A percentile compares a stretch with the other conserved stretches of the same genome.
Conservation (phyloP, 2,797 vertebrate genomes). For the Threskiornis aethiopicus region DNA sequence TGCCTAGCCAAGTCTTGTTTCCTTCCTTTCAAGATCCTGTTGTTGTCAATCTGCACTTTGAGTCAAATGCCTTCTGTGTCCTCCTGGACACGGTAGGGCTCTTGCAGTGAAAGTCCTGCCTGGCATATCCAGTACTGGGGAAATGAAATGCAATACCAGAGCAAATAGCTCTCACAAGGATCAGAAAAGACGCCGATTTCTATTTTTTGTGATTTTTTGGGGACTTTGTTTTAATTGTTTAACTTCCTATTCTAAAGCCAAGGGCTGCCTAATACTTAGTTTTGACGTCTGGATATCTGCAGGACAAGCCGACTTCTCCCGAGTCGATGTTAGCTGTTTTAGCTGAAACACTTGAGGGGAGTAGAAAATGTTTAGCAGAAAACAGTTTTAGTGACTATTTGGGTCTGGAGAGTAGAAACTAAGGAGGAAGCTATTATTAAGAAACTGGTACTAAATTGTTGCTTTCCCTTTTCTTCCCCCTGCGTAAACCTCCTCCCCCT, state of each 20-base stretch:
- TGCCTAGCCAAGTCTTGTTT: slow-evolving; percentile 28
- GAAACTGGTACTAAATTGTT: not conserved
- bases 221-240: not conserved
- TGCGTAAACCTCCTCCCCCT: not conserved
- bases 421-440: not conserved
- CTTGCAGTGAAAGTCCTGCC: not conserved
- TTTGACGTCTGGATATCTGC: not conserved
- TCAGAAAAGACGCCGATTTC: not conserved
- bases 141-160: not conserved
- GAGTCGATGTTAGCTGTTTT: not conserved
- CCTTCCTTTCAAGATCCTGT: slow-evolving; percentile 46
- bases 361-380: not conserved
- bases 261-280: not conserved
- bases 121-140: not conserved
- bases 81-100: not conserved
- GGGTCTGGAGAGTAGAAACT: not conserved
- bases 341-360: not conserved
- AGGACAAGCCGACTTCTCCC: not conserved
- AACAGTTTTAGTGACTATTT: not conserved
- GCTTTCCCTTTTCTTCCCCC: not conserved
- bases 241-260: not conserved
- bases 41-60: slow-evolving; percentile 23
- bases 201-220: not conserved
- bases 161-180: not conserved
- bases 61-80: not conserved